Base-by-base conservation (phyloP, 2,888 invertebrate species). In the Drosophila kuntzei region DNA sequence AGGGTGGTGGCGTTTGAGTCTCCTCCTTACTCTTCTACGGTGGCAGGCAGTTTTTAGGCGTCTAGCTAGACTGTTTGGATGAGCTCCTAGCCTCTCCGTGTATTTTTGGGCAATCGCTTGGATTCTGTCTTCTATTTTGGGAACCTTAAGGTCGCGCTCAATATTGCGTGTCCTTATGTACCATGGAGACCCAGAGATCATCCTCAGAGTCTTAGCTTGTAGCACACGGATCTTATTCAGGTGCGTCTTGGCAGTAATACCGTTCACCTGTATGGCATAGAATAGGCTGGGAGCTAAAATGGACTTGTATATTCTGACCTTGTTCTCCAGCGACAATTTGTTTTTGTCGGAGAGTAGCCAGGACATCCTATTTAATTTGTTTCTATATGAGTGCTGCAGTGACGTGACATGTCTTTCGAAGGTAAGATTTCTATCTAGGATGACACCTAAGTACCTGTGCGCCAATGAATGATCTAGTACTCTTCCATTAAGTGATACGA, bases 91-190 rank as follows among this genome's bases (percentile, higher is more conserved):
- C 27, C 6, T 27, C 5, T 3, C 27, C 6, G n/a, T 27, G 44
- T 44, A 27, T 14, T 44, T 44, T 44, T 44, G 11, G 44, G 44
- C 44, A 44, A 44, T 25, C 44, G 6, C 44, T 27, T 44, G 14
- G 4, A 44, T 44, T 14, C 27, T 25, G 14, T 44, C 44, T 2
- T 14, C 44, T 14, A 44, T 25, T 27, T 44, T 25, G 25, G 25
- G 44, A 14, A 44, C 25, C 14, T 44, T 44, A 14, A 27, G 25
- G 25, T 27, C 25, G 44, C 25, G n/a, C 44, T 27, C 27, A 6
- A 27, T n/a, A 27, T 7, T 27, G 27, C 6, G 1, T 27, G 27
- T 27, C 27, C 27, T 3, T 27, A 27, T 27, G 9, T 9, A 7
- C 8, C 29, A 29, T 8, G 8, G 32, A 32, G 32, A 12, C 3